phyloP scores from a whole-genome alignment of 2,113 vertebrate species.

The Cyrtonyx montezumae region DNA sequence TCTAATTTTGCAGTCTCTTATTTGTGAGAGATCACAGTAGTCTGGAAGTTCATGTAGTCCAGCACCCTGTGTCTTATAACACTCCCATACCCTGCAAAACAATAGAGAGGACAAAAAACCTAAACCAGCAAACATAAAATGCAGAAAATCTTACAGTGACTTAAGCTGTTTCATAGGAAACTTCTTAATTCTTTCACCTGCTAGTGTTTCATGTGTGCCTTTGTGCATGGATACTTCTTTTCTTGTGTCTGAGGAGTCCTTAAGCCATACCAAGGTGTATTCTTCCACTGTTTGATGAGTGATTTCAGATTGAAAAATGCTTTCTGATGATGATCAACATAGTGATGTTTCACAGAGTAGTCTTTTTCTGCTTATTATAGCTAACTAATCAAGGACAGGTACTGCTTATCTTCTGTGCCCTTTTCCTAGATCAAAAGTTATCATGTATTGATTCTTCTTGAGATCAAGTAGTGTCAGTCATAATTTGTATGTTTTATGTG shows the following conservation, averaged over 20 bases:
- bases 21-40: background rate
- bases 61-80: background rate
- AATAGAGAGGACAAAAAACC: background rate
- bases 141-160: background rate
- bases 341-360: background rate
- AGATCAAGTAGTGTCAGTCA: background rate
- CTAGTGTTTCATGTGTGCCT: background rate
- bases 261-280: rapidly evolving
- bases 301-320: background rate
- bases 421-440: background rate
- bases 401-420: background rate
- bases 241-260: background rate
- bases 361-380: background rate
- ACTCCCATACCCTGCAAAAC: background rate
- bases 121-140: background rate
- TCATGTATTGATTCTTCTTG: rapidly evolving
- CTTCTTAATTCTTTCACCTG: background rate
- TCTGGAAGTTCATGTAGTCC: background rate
- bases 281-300: background rate
- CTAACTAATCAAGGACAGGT: background rate
- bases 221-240: background rate
- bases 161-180: background rate
- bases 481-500: background rate
- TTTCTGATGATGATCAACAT: background rate
- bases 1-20: background rate